Base-by-base conservation (phyloP, 2,888 invertebrate species). In the Halocaridina rubra region DNA sequence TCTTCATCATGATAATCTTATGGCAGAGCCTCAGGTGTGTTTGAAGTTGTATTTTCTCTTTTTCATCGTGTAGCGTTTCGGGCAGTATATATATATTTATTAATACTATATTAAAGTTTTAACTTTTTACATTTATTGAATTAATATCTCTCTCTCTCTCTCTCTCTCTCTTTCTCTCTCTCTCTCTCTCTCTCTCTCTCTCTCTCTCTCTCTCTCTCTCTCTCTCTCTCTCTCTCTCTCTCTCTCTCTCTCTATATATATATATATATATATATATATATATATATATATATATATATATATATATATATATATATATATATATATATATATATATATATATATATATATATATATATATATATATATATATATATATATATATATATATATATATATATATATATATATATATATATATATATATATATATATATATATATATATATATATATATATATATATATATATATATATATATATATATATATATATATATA, bases 1-100 rank as follows among this genome's bases (percentile, higher is more conserved):
- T 0, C 22, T 32, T 22, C 84, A 84, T 30, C 86, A 86, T 57
- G 22, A 75, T 10, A 53, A 71, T 13, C 86, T 86, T 22, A 53
- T 79, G 7, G 8, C 46, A 1, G 79, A 84, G 19, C 74, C 79
- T 0, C 16, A 13, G 13, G 84, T 84, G 30, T 72, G 84, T n/a
- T 27, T 27, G 13, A 27, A 5, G 24, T 16, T 61, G 7, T 5
- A 24, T 2, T 61, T 4, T 61, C 22, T 19, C 61, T 24, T 29
- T 19, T 5, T 24, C 24, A 29, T 64, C 22, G 0, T 2, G 13
- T 4, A 1, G 10, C 64, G 13, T 22, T 64, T 22, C 29, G n/a
- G 46, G n/a, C 24, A 29, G 13, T 3, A 30, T 19, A 13, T 3
- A 10, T 1, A 8, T 13, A 24, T 2, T 2, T 29, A 8, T 10